Evolutionary conservation across 2,797 vertebrate species (phyloP), one percentile per base, ranked within the genome.

Genomic region (Tadarida brasiliensis): DNA sequence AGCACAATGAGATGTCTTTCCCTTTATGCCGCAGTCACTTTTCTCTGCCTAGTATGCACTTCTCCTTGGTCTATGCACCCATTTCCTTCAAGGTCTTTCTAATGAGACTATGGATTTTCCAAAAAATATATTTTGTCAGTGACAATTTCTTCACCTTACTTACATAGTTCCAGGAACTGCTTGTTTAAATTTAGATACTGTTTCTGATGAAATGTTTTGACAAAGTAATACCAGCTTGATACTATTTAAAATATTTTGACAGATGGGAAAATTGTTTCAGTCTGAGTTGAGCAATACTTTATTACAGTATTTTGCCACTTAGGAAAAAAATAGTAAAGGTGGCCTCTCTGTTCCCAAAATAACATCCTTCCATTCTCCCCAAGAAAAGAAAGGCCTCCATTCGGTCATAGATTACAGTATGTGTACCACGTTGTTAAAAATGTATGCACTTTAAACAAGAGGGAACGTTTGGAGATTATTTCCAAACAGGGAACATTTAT

Each of bases 121-220:
- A 95, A 90, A 96, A 97, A 97, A 93, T 94, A 84, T 93, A 97
- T 95, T 70, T 8, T 97, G 70, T 97, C 76, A 96, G 67, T 97
- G 97, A 98, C 97, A 98, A 93, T 92, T 97, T 96, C 96, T 98
- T 98, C 97, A 97, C 96, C 98, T 98, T 93, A 93, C 97, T 95
- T 94, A 93, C 97, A 96, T 93, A 98, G 90, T 97, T 98, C 76
- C 96, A 97, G 90, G 90, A 98, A 96, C 56, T 98, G 84, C 95
- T 97, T 97, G 80, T 95, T 98, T 96, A 97, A 98, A 98, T 98
- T 98, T 98, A 98, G 95, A 98, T 97, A 3, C 17, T 77, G 89
- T 98, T 96, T 97, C 90, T 97, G 98, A 98, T 98, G 98, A 98
- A 98, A 98, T 98, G 98, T 98, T 98, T 98, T 98, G 98, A 98